Base-by-base conservation (phyloP, 2,888 invertebrate species). In the Acanthosepion esculentum region DNA sequence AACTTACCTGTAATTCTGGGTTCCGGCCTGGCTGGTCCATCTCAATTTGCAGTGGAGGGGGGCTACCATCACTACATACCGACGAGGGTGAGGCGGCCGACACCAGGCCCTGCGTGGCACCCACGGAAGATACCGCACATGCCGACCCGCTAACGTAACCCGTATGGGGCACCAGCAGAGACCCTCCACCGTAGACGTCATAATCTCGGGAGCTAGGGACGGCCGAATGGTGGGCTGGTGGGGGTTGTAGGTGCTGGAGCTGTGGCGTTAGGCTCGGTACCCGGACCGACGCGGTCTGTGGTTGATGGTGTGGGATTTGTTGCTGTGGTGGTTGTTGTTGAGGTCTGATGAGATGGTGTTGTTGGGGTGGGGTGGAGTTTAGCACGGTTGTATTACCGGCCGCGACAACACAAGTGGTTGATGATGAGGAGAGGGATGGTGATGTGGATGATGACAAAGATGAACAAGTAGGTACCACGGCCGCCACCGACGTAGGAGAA, bases 21-120 rank as follows among this genome's bases (percentile, higher is more conserved):
- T 78, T 78, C n/a, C 78, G 78, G 15, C 78, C 78, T n/a, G 78
- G 3, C 33, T n/a, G 78, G 78, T 78, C 78, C 78, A 78, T 78
- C 78, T 78, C 78, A 78, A 78, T 93, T n/a, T 93, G 92, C 53
- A 93, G 41, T 50, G 92, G 92, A 48, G 92, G 92, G 92, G 92
- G 92, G 50, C 92, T 92, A 48, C 92, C 92, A 18, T 92, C 92
- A 92, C 92, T 92, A 50, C 92, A 92, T 50, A 92, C 92, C 26
- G 92, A 93, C 48, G 48, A 50, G 50, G 92, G 92, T 48, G 92
- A 93, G n/a, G 50, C 92, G n/a, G 92, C 92, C 29, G 92, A 93
- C n/a, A 53, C 50, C n/a, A 93, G 92, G 53, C 92, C 92, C 78
- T 78, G 78, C 33, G 78, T 26, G 50, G 53, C 48, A 20, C n/a